Evolutionary conservation across 2,113 vertebrate species (phyloP), one percentile per base, ranked within the genome.

Genomic region (Paradoxurus hermaphroditus): DNA sequence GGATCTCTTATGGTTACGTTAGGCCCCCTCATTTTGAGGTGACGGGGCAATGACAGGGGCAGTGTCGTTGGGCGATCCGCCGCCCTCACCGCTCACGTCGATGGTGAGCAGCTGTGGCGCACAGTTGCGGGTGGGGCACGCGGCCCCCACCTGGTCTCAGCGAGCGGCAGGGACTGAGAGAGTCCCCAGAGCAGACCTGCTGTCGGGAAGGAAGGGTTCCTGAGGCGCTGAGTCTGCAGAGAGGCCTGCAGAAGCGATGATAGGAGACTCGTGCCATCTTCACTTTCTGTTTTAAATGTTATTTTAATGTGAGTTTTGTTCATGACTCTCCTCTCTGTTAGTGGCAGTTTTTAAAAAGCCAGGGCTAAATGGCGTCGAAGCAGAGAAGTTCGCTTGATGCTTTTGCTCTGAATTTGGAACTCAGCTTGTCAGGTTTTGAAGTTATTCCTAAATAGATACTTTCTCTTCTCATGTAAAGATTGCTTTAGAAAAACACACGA

Each of bases 61-160:
- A 7, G 8, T n/a, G 44, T 62, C 34, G 0, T 49, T 5, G n/a
- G 36, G 41, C 6, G 68, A 4, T 16, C 7, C 36, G 44, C 13
- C 16, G 0, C 21, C 7, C 25, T 10, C 27, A 7, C 41, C 5
- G 13, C 25, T 90, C 41, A 39, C 18, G 8, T 25, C 1, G 13
- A 5, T 44, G 19, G 51, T 10, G 56, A 44, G 3, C 7, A n/a
- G 34, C 25, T 7, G 49, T 53, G 27, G 49, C n/a, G 10, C 23
- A 34, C 23, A 3, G 3, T 21, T 8, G 56, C 21, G 14, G 0
- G 11, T 3, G 31, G 36, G 9, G 19, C 7, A 21, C 3, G 4
- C 53, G 29, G 27, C 4, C 15, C 3, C 36, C 23, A 0, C 11
- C 36, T 46, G 51, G 5, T 44, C 19, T 67, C 16, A 6, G 29